A percentile compares a stretch with the other conserved stretches of the same genome.
These are phyloP conservation scores for Drosophila dunni DNA, from an alignment of 1,140 invertebrate genomes.

Conservation along the genomic window DNA sequence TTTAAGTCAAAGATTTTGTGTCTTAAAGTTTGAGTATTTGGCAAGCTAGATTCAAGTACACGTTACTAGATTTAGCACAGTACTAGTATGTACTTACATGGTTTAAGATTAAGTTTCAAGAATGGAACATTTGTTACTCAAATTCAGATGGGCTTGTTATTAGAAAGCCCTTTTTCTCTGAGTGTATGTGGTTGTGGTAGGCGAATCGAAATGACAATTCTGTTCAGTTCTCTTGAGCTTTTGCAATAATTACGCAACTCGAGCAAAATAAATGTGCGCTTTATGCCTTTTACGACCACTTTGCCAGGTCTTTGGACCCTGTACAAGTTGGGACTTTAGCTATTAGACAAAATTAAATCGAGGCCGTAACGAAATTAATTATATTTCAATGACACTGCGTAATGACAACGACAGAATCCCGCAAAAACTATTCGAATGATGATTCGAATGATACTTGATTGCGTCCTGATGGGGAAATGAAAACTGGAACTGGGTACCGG, in stretches of 20 bases:
- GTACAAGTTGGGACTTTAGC: slow-evolving; percentile 41
- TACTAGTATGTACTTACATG: too few relatives aligned
- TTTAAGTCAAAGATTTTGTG: too few relatives aligned
- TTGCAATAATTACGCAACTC: slow-evolving; percentile 55
- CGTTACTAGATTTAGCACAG: too few relatives aligned
- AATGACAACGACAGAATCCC: slow-evolving; percentile 29
- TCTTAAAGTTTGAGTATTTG: too few relatives aligned
- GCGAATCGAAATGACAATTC: slow-evolving; percentile 37
- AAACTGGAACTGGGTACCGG: too few relatives aligned
- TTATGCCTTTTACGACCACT: slow-evolving; percentile 60
- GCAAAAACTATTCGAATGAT: neutral
- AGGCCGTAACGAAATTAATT: slow-evolving; percentile 62
- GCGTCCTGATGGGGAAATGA: neutral
- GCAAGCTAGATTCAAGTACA: too few relatives aligned
- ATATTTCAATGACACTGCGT: slow-evolving; percentile 63
- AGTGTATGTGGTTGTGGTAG: too few relatives aligned
- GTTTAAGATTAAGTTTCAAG: too few relatives aligned
- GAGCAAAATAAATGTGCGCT: slow-evolving; percentile 53
- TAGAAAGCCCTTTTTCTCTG: too few relatives aligned
- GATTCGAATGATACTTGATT: neutral
- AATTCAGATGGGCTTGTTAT: too few relatives aligned
- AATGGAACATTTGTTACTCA: too few relatives aligned
- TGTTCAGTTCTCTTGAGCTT: slow-evolving; percentile 21
- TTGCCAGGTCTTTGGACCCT: slow-evolving; percentile 26
- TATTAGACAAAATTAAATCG: slow-evolving; percentile 53